Conservation (phyloP, 2,888 invertebrate species). For the Agonopterix arenella region DNA sequence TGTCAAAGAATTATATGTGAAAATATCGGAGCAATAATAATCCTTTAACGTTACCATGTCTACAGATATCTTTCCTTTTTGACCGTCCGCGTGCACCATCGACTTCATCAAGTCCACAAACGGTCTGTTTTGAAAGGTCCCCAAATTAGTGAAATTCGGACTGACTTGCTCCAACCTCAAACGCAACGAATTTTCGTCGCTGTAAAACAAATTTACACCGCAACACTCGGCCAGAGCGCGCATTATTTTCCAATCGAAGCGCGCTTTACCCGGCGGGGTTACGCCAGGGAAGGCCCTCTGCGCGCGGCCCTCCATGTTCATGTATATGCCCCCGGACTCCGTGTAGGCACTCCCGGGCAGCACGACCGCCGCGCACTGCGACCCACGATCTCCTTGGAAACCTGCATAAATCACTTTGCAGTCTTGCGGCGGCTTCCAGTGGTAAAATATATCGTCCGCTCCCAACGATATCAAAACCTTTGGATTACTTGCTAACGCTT, state of each 20-base stretch:
- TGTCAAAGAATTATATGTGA: conserved; percentile 52
- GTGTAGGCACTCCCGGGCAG: conserved; percentile 98
- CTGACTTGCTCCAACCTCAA: conserved; percentile 50
- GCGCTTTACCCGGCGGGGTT: conserved; percentile 93
- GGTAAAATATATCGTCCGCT: conserved; percentile 91
- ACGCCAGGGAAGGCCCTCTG: conserved; percentile 93
- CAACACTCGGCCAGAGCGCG: conserved; percentile 56
- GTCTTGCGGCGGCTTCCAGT: conserved; percentile 83
- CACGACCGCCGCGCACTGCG: conserved; percentile 91
- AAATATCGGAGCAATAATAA: conserved; percentile 61
- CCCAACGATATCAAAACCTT: conserved; percentile 92
- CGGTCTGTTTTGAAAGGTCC: conserved; percentile 39
- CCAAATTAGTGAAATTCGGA: conserved; percentile 45
- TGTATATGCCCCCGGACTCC: conserved; percentile 94
- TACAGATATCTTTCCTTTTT: conserved; percentile 24
- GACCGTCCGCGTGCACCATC: conserved; percentile 14
- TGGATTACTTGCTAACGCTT: conserved; percentile 77
- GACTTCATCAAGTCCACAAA: conserved; percentile 27
- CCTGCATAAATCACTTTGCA: conserved; percentile 92
- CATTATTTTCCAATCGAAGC: conserved; percentile 98
- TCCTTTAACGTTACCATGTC: conserved; percentile 43
- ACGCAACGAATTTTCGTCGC: conserved; percentile 34
- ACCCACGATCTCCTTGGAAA: conserved; percentile 97
- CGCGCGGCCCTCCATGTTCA: conserved; percentile 97
- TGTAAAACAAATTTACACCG: conserved; percentile 38